Evolutionary conservation across 2,797 vertebrate species (phyloP), one percentile per base, ranked within the genome.

Genomic region (Liparis tanakae): DNA sequence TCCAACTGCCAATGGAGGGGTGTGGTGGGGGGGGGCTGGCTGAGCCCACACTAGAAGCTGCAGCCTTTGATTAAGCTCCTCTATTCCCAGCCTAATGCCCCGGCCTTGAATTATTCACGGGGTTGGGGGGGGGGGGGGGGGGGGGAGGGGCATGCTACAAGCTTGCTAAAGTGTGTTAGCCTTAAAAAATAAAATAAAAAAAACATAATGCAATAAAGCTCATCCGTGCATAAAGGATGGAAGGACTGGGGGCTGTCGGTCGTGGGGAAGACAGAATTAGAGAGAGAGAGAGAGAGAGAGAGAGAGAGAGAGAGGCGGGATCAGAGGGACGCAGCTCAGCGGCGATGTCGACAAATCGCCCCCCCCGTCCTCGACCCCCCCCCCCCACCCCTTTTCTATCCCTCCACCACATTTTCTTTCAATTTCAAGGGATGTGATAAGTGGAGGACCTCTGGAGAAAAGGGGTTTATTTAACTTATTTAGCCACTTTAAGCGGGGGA

Each of bases 171-270:
- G 88, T 92, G 88, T 89, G 89, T 90, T 89, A 91, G 89, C 85
- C 84, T 86, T 87, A 90, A 91, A 92, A 92, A 30, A 30, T 2
- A 2, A 30, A 30, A 30, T 2, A 30, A 30, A 2, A 30, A 30
- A 89, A 92, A 92, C 84, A 91, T 91, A 91, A 93, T 92, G 90
- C 90, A 91, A 91, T 91, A 90, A 91, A 89, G 83, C 85, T 85
- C 87, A 79, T 84, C 81, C 88, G 87, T 93, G 86, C 87, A 93
- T 93, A 92, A 91, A 91, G 82, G 86, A 90, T 88, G 70, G 76
- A 25, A 78, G 75, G 75, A 85, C 77, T 17, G 50, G 83, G 70
- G 48, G 69, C 84, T 62, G 68, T 74, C 73, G 80, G 86, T 86
- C 80, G 60, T 70, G 86, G 84, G 4, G 86, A 86, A 77, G 78